phyloP scores from a whole-genome alignment of 2,888 invertebrate genomes.

The Pyrrhosoma nymphula region DNA sequence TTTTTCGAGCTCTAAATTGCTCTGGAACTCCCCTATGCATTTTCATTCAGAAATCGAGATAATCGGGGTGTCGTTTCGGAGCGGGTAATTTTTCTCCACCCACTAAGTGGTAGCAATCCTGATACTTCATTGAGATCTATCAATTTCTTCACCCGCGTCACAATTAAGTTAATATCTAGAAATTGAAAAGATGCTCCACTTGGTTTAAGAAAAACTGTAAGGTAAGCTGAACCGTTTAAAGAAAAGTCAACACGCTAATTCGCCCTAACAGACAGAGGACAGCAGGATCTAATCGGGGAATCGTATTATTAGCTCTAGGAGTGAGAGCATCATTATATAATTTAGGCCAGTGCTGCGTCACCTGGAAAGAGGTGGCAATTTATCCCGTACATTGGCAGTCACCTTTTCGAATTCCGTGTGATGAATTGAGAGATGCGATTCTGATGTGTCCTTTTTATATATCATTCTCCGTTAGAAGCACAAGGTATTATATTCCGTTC shows the following conservation, averaged over 20 bases:
- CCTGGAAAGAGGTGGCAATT: background rate
- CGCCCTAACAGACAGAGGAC: background rate
- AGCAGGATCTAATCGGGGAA: background rate
- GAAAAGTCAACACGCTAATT: background rate
- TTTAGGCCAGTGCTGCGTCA: background rate
- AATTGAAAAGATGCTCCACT: background rate
- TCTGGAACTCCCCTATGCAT: no score
- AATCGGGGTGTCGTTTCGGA: background rate
- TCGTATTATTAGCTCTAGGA: background rate
- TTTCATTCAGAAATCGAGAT: background rate
- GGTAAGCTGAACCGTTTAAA: background rate
- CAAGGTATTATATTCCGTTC: no score
- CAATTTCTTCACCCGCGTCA: no score
- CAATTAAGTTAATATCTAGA: no score
- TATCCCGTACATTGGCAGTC: no score
- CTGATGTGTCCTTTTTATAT: no score
- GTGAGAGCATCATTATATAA: background rate
- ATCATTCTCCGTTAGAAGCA: no score
- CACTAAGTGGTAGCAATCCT: no score
- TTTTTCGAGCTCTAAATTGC: no score
- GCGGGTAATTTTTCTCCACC: background rate
- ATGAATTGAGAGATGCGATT: no score
- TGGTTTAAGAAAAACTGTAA: background rate
- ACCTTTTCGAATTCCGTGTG: no score
- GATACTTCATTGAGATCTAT: no score